Percentiles rank a stretch among this genome's conserved stretches.
phyloP scores from a whole-genome alignment of 2,797 vertebrate species.

The Perodicticus potto region DNA sequence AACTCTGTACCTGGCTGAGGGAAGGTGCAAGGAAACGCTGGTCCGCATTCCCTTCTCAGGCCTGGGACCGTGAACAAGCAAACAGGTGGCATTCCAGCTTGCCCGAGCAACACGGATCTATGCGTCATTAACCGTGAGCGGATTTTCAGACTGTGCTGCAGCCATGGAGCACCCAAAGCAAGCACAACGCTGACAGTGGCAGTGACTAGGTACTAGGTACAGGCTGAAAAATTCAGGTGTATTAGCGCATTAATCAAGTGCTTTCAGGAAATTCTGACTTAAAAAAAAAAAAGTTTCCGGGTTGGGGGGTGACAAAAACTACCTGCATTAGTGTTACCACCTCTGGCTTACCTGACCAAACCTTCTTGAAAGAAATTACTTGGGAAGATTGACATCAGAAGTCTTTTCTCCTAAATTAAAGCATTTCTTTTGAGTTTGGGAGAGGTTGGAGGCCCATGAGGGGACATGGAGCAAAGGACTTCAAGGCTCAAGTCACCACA shows the following conservation, averaged over 20 bases:
- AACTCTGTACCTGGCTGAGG: neutral
- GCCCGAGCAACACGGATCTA: neutral
- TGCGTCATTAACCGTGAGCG: neutral
- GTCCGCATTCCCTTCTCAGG: neutral
- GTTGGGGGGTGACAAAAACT: neutral
- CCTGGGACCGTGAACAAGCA: neutral
- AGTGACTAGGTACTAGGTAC: too few relatives aligned
- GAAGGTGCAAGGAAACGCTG: neutral
- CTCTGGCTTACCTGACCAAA: neutral
- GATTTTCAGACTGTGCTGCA: too few relatives aligned
- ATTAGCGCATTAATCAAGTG: neutral
- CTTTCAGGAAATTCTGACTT: neutral
- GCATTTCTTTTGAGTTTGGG: neutral
- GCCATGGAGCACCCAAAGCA: neutral
- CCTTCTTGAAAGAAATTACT: neutral
- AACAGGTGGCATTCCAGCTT: neutral
- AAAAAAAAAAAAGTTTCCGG: neutral
- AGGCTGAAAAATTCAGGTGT: too few relatives aligned
- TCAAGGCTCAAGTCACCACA: rapidly evolving
- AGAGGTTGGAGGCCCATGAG: neutral
- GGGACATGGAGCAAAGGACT: rapidly evolving
- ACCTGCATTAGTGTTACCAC: neutral
- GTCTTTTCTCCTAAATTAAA: neutral
- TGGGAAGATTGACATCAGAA: neutral
- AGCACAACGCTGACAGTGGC: too few relatives aligned